phyloP scores from a whole-genome alignment of 1,140 invertebrate species.

The Ectropis grisescens region DNA sequence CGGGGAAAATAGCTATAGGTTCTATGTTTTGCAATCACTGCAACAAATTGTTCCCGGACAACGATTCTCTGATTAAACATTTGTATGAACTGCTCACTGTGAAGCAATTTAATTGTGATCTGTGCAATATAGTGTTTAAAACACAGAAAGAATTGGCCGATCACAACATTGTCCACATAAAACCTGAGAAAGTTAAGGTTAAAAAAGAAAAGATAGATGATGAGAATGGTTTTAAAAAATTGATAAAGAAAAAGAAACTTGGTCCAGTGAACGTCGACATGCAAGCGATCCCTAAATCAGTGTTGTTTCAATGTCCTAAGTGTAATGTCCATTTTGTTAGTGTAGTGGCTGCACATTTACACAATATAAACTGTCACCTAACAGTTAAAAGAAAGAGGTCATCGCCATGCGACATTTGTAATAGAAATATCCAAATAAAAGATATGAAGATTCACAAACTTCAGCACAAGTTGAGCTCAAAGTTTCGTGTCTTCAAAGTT shows the following conservation, averaged over 20 bases:
- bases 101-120: too few species aligned
- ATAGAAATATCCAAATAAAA: slow-evolving; percentile 3
- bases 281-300: slow-evolving; percentile 8
- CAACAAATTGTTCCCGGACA: slow-evolving; percentile 18
- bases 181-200: too few species aligned
- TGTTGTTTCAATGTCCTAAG: slow-evolving; percentile 13
- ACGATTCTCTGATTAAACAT: slow-evolving; percentile 24
- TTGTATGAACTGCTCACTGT: slow-evolving; percentile 22
- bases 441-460: slow-evolving; percentile 6
- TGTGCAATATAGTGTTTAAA: too few species aligned
- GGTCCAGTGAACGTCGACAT: too few species aligned
- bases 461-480: slow-evolving; percentile 15
- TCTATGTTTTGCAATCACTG: slow-evolving; percentile 25
- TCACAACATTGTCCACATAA: too few species aligned
- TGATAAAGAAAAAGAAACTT: too few species aligned
- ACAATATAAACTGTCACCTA: too few species aligned
- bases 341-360: too few species aligned
- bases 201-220: too few species aligned
- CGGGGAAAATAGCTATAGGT: slow-evolving; percentile 16
- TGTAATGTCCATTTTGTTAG: slow-evolving; percentile 12
- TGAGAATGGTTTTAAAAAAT: too few species aligned
- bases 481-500: slow-evolving; percentile 8
- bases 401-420: slow-evolving; percentile 10
- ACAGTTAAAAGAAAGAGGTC: too few species aligned
- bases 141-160: too few species aligned